These are phyloP conservation scores for Xestia xanthographa DNA, from an alignment of 2,888 invertebrate species.

Conservation along the genomic window DNA sequence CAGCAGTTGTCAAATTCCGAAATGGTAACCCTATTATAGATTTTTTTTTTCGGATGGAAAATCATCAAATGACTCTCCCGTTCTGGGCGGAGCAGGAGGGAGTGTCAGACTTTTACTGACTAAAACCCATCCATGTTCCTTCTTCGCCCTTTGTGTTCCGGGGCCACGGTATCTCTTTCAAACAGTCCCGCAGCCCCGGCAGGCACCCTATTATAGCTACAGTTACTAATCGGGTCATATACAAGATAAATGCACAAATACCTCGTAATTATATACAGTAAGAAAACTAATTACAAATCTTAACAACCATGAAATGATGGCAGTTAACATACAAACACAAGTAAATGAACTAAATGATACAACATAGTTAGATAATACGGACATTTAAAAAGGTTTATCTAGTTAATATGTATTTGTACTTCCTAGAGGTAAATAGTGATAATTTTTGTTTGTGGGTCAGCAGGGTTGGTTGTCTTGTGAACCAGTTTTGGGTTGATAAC, in stretches of 20 bases:
- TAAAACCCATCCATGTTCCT: no score
- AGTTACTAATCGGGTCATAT: slow-evolving; percentile 59
- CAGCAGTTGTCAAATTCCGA: no score
- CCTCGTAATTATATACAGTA: slow-evolving; percentile 47
- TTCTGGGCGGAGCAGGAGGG: no score
- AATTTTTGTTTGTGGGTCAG: slow-evolving; percentile 41
- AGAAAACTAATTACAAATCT: slow-evolving; percentile 48
- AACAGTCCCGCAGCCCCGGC: no score
- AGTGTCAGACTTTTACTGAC: no score
- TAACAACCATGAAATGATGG: slow-evolving; percentile 63
- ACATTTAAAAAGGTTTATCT: slow-evolving; percentile 36
- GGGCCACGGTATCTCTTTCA: no score
- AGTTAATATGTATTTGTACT: slow-evolving; percentile 20
- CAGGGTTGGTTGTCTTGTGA: slow-evolving; percentile 15
- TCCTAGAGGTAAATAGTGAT: slow-evolving; percentile 26
- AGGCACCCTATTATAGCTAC: slow-evolving; percentile 14
- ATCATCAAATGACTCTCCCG: no score
- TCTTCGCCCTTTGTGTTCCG: no score
- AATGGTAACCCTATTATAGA: not conserved
- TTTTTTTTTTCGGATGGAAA: no score
- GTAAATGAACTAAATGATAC: slow-evolving; percentile 28
- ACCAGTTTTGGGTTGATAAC: slow-evolving; percentile 45
- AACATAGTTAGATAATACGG: slow-evolving; percentile 40
- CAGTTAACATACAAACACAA: slow-evolving; percentile 48
- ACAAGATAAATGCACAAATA: slow-evolving; percentile 56